Evolutionary conservation across 2,888 invertebrate species (phyloP).

Genomic region (Lissonota sp.): DNA sequence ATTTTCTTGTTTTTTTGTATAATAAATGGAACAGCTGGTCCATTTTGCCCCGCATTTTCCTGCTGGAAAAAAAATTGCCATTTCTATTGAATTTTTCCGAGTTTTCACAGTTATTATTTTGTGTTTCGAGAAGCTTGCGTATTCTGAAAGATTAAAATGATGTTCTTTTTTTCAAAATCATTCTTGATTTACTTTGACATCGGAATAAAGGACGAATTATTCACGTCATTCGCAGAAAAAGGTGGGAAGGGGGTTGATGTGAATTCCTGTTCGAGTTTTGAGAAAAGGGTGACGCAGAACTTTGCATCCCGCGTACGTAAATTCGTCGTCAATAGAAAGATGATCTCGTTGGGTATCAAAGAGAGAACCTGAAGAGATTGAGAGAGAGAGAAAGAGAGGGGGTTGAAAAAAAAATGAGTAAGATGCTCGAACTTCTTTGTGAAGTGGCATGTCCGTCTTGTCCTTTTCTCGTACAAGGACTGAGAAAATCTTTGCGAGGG

Average conservation of each 20-base stretch:
- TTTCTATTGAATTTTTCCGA: no score
- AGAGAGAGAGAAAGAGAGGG: slow-evolving; percentile 36
- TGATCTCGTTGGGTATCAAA: slow-evolving; percentile 75
- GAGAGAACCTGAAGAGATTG: slow-evolving; percentile 40
- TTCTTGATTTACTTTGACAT: no score
- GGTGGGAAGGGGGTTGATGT: slow-evolving; percentile 6
- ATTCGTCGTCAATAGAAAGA: slow-evolving; percentile 79
- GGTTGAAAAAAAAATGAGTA: not conserved
- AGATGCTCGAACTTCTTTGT: slow-evolving; percentile 72
- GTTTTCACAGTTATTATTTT: no score
- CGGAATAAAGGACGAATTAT: slow-evolving; percentile 1
- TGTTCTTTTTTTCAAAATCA: no score
- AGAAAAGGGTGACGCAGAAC: slow-evolving; percentile 55
- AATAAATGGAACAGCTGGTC: no score
- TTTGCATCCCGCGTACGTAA: not conserved
- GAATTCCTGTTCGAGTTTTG: slow-evolving; percentile 34
- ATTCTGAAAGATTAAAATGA: no score
- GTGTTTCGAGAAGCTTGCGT: no score
- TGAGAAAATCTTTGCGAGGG: slow-evolving; percentile 51
- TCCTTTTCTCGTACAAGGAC: slow-evolving; percentile 36
- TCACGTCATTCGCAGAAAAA: no score
- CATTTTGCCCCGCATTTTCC: no score
- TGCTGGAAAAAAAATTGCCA: no score
- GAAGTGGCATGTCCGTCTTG: slow-evolving; percentile 78
- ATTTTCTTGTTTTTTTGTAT: no score